Evolutionary conservation across 2,888 invertebrate genomes (phyloP), one percentile per base, ranked within the genome.

Genomic region (Hofmannophila pseudospretella): DNA sequence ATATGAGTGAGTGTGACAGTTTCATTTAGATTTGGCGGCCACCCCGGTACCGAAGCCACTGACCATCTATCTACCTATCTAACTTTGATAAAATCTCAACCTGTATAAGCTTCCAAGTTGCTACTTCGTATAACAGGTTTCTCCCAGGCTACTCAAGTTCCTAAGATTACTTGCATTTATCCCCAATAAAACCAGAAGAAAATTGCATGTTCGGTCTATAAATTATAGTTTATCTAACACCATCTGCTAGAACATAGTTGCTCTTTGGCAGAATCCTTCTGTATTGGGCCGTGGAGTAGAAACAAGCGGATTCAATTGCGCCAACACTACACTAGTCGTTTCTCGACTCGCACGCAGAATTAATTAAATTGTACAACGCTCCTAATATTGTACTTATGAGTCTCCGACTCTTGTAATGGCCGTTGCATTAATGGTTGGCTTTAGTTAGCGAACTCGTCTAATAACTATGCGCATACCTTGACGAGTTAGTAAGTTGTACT

Each of bases 221-320:
- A n/a, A n/a, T n/a, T n/a, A n/a, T n/a, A 5, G 8, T 13, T 7
- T 29, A 4, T 29, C 13, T 29, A 2, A 8, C n/a, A 9, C 12
- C 23, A 38, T 38, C 38, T 31, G 27, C 35, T 39, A 29, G 41
- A 30, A 38, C 37, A 39, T 44, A 31, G 37, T 43, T 35, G 51
- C 34, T 65, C 52, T 58, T 43, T 63, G 54, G 11, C 33, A 22
- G 42, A 49, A 54, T 62, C 57, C 58, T 59, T 51, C 47, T 49
- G 31, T 34, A 34, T 25, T 25, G 14, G 29, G 14, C 16, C 29
- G 47, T 50, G 45, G 44, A 27, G 16, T n/a, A n/a, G n/a, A n/a
- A 59, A 64, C 60, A 52, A 57, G 49, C 49, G 54, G 59, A 67
- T 63, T 62, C 67, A 68, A 71, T 73, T 72, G 67, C 57, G 64